Conservation (phyloP, 2,888 invertebrate species). For the Machimus rusticus region DNA sequence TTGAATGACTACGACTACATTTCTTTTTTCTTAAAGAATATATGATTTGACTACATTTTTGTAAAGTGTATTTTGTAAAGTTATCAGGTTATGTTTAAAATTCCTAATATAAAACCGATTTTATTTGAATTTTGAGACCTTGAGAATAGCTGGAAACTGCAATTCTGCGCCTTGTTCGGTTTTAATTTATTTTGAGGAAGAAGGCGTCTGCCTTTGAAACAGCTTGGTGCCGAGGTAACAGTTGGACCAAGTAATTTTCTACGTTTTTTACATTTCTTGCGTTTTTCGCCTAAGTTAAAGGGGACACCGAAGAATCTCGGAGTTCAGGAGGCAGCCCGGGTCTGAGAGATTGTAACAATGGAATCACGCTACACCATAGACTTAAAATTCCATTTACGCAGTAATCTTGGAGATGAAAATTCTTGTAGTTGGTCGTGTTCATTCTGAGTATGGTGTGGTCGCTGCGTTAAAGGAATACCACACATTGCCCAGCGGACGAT, state of each 20-base stretch:
- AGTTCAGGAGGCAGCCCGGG: background rate
- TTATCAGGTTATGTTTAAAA: no score
- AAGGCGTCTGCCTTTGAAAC: no score
- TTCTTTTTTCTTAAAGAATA: no score
- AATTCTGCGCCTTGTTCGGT: background rate
- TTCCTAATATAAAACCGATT: no score
- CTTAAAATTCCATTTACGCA: conserved; percentile 26
- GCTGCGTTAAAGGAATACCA: conserved; percentile 35
- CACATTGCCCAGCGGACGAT: background rate
- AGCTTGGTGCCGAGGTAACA: background rate
- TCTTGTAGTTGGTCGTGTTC: conserved; percentile 16
- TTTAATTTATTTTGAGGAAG: background rate
- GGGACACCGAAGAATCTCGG: background rate
- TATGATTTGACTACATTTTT: no score
- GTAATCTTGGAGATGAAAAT: conserved; percentile 11
- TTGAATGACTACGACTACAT: no score
- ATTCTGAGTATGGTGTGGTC: conserved; percentile 31
- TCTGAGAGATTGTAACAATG: conserved; percentile 9
- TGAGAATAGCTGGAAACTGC: no score
- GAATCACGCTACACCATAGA: background rate
- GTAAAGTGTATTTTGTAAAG: no score
- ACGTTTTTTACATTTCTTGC: background rate
- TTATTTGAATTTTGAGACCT: no score
- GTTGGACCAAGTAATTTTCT: background rate
- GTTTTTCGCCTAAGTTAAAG: background rate